Base-by-base conservation (phyloP, 2,113 vertebrate genomes). In the Osmerus mordax region DNA sequence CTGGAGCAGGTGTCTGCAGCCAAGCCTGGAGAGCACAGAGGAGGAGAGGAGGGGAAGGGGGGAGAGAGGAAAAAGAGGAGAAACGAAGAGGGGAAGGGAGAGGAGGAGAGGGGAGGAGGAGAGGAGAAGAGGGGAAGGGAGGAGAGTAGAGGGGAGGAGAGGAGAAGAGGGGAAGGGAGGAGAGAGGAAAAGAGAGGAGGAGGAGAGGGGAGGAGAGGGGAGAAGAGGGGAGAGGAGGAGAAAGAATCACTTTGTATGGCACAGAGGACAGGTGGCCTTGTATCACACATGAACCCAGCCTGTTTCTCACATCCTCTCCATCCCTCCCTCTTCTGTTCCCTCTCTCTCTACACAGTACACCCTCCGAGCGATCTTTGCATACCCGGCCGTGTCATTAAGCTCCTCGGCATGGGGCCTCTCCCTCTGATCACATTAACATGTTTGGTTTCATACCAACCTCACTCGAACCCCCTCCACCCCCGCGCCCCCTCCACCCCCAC, bases 1-100 rank as follows among this genome's bases (percentile, higher is more conserved):
- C 87, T 88, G 88, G 86, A 91, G 90, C 89, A 91, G 89, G 90
- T 91, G 91, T 91, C 87, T 90, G 85, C 83, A 84, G 81, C 82
- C 87, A 28, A 25, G 23, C 59, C 28, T 25, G 14, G 59, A 21
- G 21, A 61, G 23, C 13, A 4, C 13, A 21, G 36, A 41, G 36
- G 36, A 41, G 36, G 36, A 9, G 36, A 41, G 36, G 7, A 41
- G 7, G 36, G 36, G 36, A 5, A 32, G 29, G 36, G 36, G n/a
- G n/a, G n/a, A n/a, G n/a, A n/a, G n/a, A n/a, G n/a, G n/a, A n/a
- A n/a, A n/a, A n/a, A n/a, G n/a, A n/a, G n/a, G n/a, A n/a, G n/a
- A n/a, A n/a, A n/a, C n/a, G n/a, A n/a, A n/a, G n/a, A n/a, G n/a
- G n/a, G n/a, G n/a, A n/a, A n/a, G n/a, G n/a, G n/a, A n/a, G n/a